Evolutionary conservation across 2,113 vertebrate genomes (phyloP), one percentile per base, ranked within the genome.

Genomic region (Arizona elegans): DNA sequence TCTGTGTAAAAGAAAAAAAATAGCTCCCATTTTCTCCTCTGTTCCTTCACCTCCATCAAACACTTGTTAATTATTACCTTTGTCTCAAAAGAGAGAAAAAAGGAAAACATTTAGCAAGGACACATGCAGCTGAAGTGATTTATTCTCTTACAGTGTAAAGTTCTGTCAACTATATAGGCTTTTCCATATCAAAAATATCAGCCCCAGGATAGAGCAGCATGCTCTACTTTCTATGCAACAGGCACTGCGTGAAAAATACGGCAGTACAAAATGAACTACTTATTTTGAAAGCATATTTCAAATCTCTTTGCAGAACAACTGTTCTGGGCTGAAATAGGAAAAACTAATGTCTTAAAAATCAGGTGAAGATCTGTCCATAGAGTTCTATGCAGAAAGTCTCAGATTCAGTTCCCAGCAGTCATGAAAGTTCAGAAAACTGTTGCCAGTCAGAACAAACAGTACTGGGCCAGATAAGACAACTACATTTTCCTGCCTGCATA

Each of bases 11-110:
- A 92, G 50, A 88, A 89, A 87, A 93, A 93, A 90, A 88, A 93
- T 93, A 93, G 89, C 47, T 93, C 87, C 81, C 65, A 33, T 94
- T 93, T 90, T 85, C 88, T 92, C 55, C 17, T 89, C 43, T 65
- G 52, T 54, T 50, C 92, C 23, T 33, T 21, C 88, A 33, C 70
- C 70, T 50, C 86, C 52, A 23, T 29, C 12, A 26, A 38, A 65
- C 50, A 88, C 85, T 92, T 88, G 65, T 91, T 94, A 92, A 94
- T 94, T 94, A 92, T 92, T 91, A 92, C 91, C 86, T 94, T 93
- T 90, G 91, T 88, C 86, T 94, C 65, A 38, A 92, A 92, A 92
- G 52, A 52, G 55, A 87, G 75, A 92, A 53, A 87, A 86, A 88
- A 86, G 89, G 33, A 70, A 89, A 94, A 91, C 56, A 54, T 92